A percentile compares a stretch with the other conserved stretches of the same genome.
phyloP scores from a whole-genome alignment of 37 sponge, comb jelly and placozoan genomes.

The Oopsacas minuta region DNA sequence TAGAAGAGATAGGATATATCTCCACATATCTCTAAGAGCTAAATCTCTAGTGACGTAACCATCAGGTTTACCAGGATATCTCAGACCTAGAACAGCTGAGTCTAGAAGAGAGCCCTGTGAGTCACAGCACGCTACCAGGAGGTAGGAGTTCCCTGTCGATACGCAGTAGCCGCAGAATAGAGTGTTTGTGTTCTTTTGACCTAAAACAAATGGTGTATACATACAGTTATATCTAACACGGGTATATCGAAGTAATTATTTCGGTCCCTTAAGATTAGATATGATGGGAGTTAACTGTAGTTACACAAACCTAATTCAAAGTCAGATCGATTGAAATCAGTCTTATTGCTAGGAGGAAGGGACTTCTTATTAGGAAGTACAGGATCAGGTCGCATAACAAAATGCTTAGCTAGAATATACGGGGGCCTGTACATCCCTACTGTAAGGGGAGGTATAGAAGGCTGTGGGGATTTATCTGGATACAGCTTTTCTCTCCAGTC shows the following conservation, averaged over 20 bases:
- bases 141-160: not conserved
- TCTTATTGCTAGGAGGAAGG: not conserved
- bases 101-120: not conserved
- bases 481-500: not conserved
- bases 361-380: not conserved
- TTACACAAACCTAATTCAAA: not conserved
- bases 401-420: not conserved
- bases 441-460: not conserved
- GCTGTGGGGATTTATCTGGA: not conserved
- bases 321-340: not conserved
- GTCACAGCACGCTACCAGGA: constrained; percentile 5
- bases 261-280: not conserved
- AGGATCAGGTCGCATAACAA: not conserved
- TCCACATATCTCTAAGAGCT: not conserved
- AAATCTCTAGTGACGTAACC: not conserved
- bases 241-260: not conserved
- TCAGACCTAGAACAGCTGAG: not conserved
- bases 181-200: not conserved
- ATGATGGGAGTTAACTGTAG: not conserved
- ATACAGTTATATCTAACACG: not conserved
- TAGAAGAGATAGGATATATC: not conserved
- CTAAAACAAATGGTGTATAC: not conserved
- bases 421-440: not conserved
- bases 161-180: constrained; percentile 11
- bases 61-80: not conserved